A percentile compares a stretch with the other conserved stretches of the same genome.
phyloP scores from a whole-genome alignment of 2,888 invertebrate species.

The Camponotus fellah region DNA sequence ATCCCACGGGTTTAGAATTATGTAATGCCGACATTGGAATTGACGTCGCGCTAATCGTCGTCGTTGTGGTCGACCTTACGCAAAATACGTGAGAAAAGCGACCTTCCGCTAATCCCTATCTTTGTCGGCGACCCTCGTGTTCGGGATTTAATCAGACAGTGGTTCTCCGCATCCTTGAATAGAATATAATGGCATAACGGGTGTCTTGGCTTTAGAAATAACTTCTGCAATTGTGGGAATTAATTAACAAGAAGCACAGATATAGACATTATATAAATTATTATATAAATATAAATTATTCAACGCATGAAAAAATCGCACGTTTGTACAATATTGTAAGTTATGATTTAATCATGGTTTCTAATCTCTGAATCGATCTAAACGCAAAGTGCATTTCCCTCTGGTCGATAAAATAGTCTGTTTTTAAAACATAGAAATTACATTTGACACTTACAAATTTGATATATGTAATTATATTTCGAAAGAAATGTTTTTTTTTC shows the following conservation, averaged over 20 bases:
- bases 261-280: background rate
- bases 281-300: constrained; percentile 7
- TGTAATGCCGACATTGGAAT: constrained; percentile 35
- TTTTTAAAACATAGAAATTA: background rate
- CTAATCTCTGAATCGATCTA: background rate
- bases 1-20: constrained; percentile 11
- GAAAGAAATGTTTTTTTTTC: background rate
- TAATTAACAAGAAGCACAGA: background rate
- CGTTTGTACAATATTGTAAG: background rate
- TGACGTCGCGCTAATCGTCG: constrained; percentile 40
- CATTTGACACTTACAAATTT: background rate
- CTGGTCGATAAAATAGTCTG: background rate
- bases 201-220: background rate
- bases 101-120: constrained; percentile 56
- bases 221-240: background rate
- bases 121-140: constrained; percentile 60
- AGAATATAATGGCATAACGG: constrained; percentile 7
- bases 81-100: constrained; percentile 53
- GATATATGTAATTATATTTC: background rate
- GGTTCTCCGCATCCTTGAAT: constrained; percentile 23
- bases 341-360: background rate
- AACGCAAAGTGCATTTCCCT: background rate
- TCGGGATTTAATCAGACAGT: constrained; percentile 54
- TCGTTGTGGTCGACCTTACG: constrained; percentile 31
- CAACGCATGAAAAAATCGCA: background rate